Evolutionary conservation across 1,140 invertebrate species (phyloP), one percentile per base, ranked within the genome.

Genomic region (Papilio helenus): DNA sequence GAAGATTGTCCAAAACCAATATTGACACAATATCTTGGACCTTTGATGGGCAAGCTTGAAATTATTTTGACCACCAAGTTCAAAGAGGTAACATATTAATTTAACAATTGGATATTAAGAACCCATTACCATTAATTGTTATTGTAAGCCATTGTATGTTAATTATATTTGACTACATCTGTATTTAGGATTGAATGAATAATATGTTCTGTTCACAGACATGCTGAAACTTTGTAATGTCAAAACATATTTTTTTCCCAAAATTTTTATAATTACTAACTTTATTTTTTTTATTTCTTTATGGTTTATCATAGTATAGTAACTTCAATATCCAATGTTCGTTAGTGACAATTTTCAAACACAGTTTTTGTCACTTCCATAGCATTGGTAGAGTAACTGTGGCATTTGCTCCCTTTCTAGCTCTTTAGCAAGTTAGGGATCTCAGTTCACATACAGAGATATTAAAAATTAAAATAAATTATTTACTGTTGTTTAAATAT

Each of bases 1-100:
- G 99, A 99, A 95, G 99, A 99, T 91, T 99, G 99, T 95, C 98
- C 99, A 0, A 99, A 99, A 92, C 96, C 97, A 86, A 99, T 99
- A 82, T 95, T 99, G 34, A 97, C 97, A 29, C 97, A 96, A 79
- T 99, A 99, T 93, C 95, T 99, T 55, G 97, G 99, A 89, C 96
- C 96, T 14, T 97, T 99, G 80, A 99, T 99, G 96, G 95, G 94
- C 16, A 99, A 99, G 94, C 95, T 99, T 58, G 98, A 99, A 95
- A 95, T 96, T 5, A 98, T 99, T 82, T 95, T 99, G 4, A 98
- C 96, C 68, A 96, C 97, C 71, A 99, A 99, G 94, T 98, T 99
- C 87, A 98, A 98, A 90, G 98, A 99, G 95, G 96, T 97, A 82
- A 83, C 76, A 72, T 14, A 58, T 18, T 23, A 46, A 74, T 3